Base-by-base conservation (phyloP, 37 sponge, comb jelly and placozoan genomes). In the Tethya wilhelma region DNA sequence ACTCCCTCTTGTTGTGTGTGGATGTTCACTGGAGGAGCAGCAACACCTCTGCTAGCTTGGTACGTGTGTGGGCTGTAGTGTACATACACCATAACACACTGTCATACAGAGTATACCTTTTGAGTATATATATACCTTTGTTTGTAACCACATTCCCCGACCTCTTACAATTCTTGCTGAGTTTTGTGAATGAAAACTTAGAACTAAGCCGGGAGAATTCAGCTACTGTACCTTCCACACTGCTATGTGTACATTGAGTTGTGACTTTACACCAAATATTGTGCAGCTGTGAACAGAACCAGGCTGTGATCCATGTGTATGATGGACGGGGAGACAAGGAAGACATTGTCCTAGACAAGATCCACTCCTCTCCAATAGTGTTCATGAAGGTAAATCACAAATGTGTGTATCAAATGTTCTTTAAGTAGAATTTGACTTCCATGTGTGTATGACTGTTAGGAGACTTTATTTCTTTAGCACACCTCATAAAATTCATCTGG, bases 1-100 rank as follows among this genome's bases (percentile, higher is more conserved):
- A 79, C 82, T 22, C 97, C 97, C 20, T 70, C 87, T 3, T 76
- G 57, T 36, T 95, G 95, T 84, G 85, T 64, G 68, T 95, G 95
- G 95, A 62, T 95, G 38, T 91, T 77, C 70, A 38, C 89, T 31
- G 82, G 83, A 2, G 90, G 93, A 2, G 78, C 89, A 39, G 70
- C 86, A 5, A 81, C 88, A 28, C 79, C 95, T 6, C 80, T 80
- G 55, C 33, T 95, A 0, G 95, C 93, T 9, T 93, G 93, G 93
- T 93, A 22, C 80, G 89, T 17, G 28, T 60, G 63, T 25, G 20
- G 7, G 7, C 28, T 7, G 20, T 60, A 23, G 6, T 23, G 11
- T 23, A 25, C 22, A 12, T n/a, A 7, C 28, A 60, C 6, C 26
- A 25, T 12, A n/a, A 6, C 28, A n/a, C 63, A 25, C 11, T 60